These are phyloP conservation scores for Tipula unca DNA, from an alignment of 2,888 invertebrate species.

Conservation along the genomic window DNA sequence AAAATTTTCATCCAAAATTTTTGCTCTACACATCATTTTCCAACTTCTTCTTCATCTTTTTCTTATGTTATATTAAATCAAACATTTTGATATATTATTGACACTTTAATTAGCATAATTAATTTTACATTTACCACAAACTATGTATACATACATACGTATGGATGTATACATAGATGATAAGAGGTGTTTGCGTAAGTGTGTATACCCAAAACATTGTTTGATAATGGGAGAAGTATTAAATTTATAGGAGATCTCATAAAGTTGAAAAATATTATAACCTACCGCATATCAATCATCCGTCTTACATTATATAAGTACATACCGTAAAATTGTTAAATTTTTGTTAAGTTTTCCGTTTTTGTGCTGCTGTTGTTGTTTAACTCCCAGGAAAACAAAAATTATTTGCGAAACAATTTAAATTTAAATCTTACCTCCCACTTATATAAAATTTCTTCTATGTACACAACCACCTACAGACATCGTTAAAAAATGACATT, in stretches of 20 bases:
- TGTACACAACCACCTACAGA: background rate
- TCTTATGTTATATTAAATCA: background rate
- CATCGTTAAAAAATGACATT: constrained; percentile 2
- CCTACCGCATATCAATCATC: background rate
- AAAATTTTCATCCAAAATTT: background rate
- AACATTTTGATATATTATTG: background rate
- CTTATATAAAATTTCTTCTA: background rate
- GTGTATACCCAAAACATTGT: background rate
- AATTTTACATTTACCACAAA: background rate
- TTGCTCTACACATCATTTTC: background rate
- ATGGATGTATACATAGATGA: background rate
- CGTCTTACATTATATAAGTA: background rate
- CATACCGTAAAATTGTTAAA: background rate
- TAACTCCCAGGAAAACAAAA: background rate
- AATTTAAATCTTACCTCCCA: background rate
- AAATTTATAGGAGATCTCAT: background rate
- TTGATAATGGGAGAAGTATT: background rate
- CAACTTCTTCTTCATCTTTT: background rate
- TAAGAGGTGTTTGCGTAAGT: too few species aligned
- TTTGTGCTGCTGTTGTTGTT: too few species aligned
- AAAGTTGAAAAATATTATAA: background rate
- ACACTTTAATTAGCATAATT: background rate
- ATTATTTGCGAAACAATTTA: background rate
- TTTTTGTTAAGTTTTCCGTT: background rate
- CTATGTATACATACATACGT: background rate